A percentile compares a stretch with the other conserved stretches of the same genome.
These are phyloP conservation scores for Neogobius melanostomus DNA, from an alignment of 2,113 vertebrate genomes.

Conservation along the genomic window DNA sequence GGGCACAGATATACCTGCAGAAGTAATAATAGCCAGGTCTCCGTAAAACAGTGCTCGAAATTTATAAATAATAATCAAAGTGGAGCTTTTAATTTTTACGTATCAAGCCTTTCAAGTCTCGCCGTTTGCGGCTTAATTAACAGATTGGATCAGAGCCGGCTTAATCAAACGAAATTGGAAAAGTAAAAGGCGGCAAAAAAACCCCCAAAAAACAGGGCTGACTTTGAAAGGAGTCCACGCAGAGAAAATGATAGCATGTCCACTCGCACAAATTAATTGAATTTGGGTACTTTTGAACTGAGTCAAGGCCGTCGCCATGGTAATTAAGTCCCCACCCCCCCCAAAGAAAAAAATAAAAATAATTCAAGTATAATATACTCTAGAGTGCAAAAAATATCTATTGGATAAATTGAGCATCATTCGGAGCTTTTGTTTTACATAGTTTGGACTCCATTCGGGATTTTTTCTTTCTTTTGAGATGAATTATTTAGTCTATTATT, in stretches of 20 bases:
- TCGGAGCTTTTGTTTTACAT: too few relatives aligned
- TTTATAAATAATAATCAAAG: conserved; percentile 75
- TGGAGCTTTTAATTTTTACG: conserved; percentile 78
- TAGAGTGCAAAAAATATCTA: neutral
- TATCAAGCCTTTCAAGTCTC: conserved; percentile 76
- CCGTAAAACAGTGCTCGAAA: conserved; percentile 45
- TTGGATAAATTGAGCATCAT: too few relatives aligned
- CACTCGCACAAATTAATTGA: conserved; percentile 84
- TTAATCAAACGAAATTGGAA: conserved; percentile 86
- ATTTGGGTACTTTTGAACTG: conserved; percentile 84
- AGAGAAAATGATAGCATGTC: conserved; percentile 80
- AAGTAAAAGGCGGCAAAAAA: conserved; percentile 58
- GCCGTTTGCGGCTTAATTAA: conserved; percentile 84
- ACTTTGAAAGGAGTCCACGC: conserved; percentile 75
- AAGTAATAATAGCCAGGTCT: conserved; percentile 38
- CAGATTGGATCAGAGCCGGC: conserved; percentile 83
- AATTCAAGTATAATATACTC: conserved; percentile 69
- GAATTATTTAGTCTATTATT: too few relatives aligned
- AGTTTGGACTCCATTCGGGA: too few relatives aligned
- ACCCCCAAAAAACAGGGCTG: conserved; percentile 80
- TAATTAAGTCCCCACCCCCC: conserved; percentile 69
- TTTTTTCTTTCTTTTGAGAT: too few relatives aligned
- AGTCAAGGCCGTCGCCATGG: conserved; percentile 71
- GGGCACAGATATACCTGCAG: conserved; percentile 51
- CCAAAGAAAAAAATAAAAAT: conserved; percentile 44